phyloP scores from a whole-genome alignment of 2,797 vertebrate species.

The Eupleurogrammus muticus region DNA sequence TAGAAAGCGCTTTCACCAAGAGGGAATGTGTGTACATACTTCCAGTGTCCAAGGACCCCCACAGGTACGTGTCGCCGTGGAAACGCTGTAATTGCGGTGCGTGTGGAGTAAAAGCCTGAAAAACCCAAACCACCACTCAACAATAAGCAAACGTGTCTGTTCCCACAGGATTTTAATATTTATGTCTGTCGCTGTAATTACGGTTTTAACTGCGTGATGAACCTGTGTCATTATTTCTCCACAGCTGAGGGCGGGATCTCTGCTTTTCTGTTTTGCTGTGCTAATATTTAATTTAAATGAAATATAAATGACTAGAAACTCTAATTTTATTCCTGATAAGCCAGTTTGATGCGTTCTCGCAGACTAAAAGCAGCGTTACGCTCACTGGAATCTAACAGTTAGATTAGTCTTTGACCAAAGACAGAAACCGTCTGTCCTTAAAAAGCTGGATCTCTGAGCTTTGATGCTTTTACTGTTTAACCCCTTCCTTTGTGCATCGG shows the following conservation, averaged over 20 bases:
- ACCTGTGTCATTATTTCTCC: constrained; percentile 16
- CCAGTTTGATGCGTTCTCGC: too few relatives aligned
- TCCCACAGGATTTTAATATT: constrained; percentile 68
- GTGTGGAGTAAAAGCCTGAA: constrained; percentile 61
- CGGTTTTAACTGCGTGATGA: constrained; percentile 44
- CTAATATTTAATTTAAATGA: too few relatives aligned
- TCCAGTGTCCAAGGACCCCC: constrained; percentile 98
- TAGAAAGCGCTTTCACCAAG: constrained; percentile 99
- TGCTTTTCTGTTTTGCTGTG: too few relatives aligned
- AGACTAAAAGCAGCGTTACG: too few relatives aligned
- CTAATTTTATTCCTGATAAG: too few relatives aligned
- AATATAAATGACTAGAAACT: too few relatives aligned
- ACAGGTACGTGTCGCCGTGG: constrained; percentile 90
- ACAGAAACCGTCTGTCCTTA: too few relatives aligned
- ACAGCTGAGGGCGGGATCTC: not conserved
- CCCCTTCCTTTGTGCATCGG: constrained; percentile 19
- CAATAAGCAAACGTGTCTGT: constrained; percentile 65
- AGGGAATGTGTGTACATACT: constrained; percentile 99
- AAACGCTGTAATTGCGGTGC: constrained; percentile 69
- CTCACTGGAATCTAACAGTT: too few relatives aligned
- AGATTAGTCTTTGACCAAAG: too few relatives aligned
- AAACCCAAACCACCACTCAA: constrained; percentile 72
- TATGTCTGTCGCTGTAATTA: constrained; percentile 72
- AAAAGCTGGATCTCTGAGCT: too few relatives aligned
- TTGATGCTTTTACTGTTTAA: constrained; percentile 31